These are phyloP conservation scores for Bombus sibiricus DNA, from an alignment of 1,140 invertebrate genomes.

Conservation along the genomic window DNA sequence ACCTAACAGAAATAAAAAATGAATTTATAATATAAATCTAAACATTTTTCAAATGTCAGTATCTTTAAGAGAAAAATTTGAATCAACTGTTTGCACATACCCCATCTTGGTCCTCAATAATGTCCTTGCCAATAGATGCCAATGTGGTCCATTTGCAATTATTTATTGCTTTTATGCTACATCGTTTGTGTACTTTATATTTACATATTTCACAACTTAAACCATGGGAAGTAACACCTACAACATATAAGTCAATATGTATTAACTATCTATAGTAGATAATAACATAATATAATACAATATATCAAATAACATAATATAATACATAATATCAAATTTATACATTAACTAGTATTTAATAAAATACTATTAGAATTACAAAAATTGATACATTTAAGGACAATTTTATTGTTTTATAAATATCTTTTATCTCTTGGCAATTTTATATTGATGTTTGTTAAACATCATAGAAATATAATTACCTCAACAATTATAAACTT, in stretches of 20 bases:
- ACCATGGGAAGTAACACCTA: conserved; percentile 95
- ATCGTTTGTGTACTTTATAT: conserved; percentile 97
- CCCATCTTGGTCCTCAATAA: conserved; percentile 96
- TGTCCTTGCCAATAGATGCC: conserved; percentile 95
- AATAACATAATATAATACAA: neutral
- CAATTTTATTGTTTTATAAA: neutral
- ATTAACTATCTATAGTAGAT: neutral
- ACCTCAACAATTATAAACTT: neutral
- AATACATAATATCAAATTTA: neutral
- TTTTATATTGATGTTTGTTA: neutral
- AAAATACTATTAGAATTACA: neutral
- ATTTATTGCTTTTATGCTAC: conserved; percentile 94
- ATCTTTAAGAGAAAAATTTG: neutral
- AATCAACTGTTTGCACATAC: conserved; percentile 83
- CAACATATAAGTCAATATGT: neutral
- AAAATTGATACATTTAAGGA: neutral
- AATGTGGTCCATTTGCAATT: conserved; percentile 99
- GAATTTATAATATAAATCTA: neutral
- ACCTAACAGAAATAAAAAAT: neutral
- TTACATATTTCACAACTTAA: conserved; percentile 98
- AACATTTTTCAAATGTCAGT: neutral
- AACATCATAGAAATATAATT: neutral
- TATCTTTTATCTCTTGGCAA: neutral
- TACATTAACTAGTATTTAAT: neutral
- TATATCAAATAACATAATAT: neutral